phyloP scores from a whole-genome alignment of 2,888 invertebrate genomes.

The Theristus sp. region DNA sequence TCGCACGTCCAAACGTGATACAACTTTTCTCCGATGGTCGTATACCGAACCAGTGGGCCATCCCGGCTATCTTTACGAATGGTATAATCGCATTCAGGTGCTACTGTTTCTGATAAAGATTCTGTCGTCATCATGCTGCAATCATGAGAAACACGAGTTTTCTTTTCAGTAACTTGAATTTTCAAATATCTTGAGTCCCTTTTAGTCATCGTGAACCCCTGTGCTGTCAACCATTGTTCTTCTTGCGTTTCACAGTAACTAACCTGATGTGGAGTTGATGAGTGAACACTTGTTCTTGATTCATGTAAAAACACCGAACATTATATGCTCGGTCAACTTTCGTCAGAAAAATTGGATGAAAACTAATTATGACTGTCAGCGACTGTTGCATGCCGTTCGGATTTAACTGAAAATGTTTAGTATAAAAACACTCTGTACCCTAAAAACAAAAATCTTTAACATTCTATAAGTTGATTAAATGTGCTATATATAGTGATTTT shows the following conservation, averaged over 20 bases:
- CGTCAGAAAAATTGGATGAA: background rate
- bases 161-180: no score
- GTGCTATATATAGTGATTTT: background rate
- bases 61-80: background rate
- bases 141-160: no score
- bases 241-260: no score
- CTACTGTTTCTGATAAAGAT: background rate
- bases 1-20: background rate
- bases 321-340: background rate
- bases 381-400: background rate
- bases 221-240: no score
- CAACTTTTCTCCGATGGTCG: background rate
- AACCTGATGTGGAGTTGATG: background rate
- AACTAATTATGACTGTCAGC: background rate
- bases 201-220: no score
- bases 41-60: background rate
- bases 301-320: background rate
- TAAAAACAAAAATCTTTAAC: no score
- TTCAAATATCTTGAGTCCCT: no score
- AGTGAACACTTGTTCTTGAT: background rate
- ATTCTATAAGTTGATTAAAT: background rate
- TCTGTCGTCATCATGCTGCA: background rate
- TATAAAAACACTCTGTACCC: no score
- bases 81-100: background rate
- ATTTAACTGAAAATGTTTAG: background rate